Base-by-base conservation (phyloP, 2,888 invertebrate genomes). In the Crepidodera aurea region DNA sequence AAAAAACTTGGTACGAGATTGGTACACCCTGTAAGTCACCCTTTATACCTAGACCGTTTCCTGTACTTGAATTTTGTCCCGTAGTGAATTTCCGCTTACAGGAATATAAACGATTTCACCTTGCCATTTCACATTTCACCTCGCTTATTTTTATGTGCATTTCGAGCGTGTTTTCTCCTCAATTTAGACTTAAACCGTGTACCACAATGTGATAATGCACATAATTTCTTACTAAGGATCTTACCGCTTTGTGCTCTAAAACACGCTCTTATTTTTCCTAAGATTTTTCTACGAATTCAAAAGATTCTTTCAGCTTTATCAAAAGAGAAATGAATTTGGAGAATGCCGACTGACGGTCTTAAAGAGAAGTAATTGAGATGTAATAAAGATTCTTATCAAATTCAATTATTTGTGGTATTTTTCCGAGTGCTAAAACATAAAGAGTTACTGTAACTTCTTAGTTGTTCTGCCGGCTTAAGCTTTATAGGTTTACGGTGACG, bases 141-240 rank as follows among this genome's bases (percentile, higher is more conserved):
- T 37, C 19, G 29, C 46, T 61, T 64, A 66, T 64, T 66, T 66
- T 62, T 53, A 66, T 62, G 58, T 25, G 64, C 60, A 63, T 63
- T 57, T 57, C 57, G 15, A 19, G 37, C 50, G 48, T 57, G 57
- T 46, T 55, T 62, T 58, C 42, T 48, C 22, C 62, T 65, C 59
- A 56, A 62, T 62, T 65, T 62, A 60, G 62, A 44, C 62, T 56
- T 57, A 56, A 57, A 62, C 54, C 29, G 51, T 54, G 50, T 51
- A 60, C 48, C 48, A 63, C 54, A 66, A 62, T 58, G 65, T 55
- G 55, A 32, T 60, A 60, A 62, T 60, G 60, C 46, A 34, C 51
- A 51, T 55, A 51, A 56, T 57, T 59, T 53, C 56, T 60, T 56
- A 40, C 60, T 64, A 55, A 58, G 55, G 63, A 63, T 37, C 44